These are phyloP conservation scores for Chromoteleia sp. DNA, from an alignment of 2,888 invertebrate species.

Conservation along the genomic window DNA sequence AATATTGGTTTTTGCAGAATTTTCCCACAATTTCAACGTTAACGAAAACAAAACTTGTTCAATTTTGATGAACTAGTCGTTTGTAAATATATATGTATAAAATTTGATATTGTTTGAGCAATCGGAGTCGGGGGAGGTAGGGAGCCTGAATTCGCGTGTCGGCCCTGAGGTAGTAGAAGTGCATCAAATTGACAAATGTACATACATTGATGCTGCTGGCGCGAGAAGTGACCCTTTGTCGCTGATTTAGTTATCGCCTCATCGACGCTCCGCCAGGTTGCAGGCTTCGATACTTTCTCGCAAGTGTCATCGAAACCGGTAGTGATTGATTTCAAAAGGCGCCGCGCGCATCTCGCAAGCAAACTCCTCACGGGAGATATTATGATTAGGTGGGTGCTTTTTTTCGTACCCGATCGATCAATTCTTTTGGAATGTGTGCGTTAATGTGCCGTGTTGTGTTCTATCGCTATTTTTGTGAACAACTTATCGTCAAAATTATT, in stretches of 20 bases:
- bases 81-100: not conserved
- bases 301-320: constrained; percentile 69
- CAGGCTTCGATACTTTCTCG: constrained; percentile 69
- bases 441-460: constrained; percentile 9
- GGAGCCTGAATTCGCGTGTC: constrained; percentile 75
- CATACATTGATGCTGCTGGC: constrained; percentile 72
- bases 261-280: constrained; percentile 80
- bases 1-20: no score
- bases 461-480: not conserved
- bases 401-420: constrained; percentile 5
- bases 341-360: constrained; percentile 72
- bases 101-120: constrained; percentile 10
- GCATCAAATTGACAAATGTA: constrained; percentile 82
- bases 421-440: constrained; percentile 5
- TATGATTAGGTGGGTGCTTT: constrained; percentile 83
- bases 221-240: constrained; percentile 80
- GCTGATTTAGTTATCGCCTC: constrained; percentile 82
- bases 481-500: no score
- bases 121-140: constrained; percentile 53
- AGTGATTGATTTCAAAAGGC: constrained; percentile 71
- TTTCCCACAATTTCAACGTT: no score
- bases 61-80: no score
- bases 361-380: constrained; percentile 80
- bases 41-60: no score
- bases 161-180: constrained; percentile 78